Evolutionary conservation across 37 sponge, comb jelly and placozoan genomes (phyloP), one percentile per base, ranked within the genome.

Genomic region (Cladorhizidae sp.): DNA sequence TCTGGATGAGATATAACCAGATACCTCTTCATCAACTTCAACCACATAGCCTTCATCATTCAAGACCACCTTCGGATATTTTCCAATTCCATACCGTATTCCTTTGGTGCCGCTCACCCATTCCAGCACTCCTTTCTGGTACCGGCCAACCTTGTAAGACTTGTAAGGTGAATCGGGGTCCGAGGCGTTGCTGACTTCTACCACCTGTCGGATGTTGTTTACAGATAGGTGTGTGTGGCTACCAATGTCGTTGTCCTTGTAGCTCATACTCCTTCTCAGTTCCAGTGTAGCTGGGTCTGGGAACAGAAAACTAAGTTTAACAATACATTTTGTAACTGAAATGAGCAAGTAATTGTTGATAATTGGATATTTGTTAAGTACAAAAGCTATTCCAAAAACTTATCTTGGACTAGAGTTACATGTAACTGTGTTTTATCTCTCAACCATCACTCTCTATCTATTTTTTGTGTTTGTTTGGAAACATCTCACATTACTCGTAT

Each of bases 141-240:
- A 65, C 3, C 32, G 3, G 32, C 67, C 67, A 65, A 65, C 35
- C 35, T 65, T 65, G 35, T 65, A 65, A 15, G 35, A 65, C 36
- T 65, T 65, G 35, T 65, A 65, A 5, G 18, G 35, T 2, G 35
- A 18, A 36, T 32, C 20, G 9, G 9, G 5, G 49, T 45, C 9
- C 32, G 67, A 31, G 35, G 33, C 32, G 35, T 65, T 65, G 67
- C 36, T 65, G 26, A 65, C 67, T 31, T 65, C 67, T 65, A 65
- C 35, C 7, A 65, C 67, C 18, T 31, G 31, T 14, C 31, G 26
- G 2, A 31, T 3, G 35, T 65, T 65, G 67, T 65, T 65, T 8
- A 65, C 31, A 5, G 11, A 35, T 17, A 65, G 9, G 26, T 28
- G 31, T 15, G 67, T 65, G 67, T 65, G 67, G 67, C 17, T 35